Conservation (phyloP, 53 echinoderm and acorn worm genomes). For the Astropecten irregularis region DNA sequence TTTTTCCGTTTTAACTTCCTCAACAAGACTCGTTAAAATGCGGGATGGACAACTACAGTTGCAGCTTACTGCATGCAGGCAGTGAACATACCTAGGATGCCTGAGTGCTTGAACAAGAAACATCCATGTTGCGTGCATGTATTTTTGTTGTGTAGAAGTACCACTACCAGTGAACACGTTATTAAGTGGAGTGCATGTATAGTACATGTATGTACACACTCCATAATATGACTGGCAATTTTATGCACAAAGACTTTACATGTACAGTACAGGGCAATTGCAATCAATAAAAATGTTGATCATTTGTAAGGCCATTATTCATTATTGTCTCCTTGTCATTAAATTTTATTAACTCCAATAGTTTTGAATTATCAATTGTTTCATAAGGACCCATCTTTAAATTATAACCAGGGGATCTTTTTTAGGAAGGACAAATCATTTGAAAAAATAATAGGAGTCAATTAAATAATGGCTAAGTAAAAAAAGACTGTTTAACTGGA, state of each 20-base stretch:
- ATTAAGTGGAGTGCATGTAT: slow-evolving; percentile 4
- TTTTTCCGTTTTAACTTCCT: no score
- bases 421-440: no score
- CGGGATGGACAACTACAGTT: background rate
- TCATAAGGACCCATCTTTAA: no score
- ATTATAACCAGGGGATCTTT: no score
- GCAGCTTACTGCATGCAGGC: background rate
- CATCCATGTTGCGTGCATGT: background rate
- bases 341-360: no score
- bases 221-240: background rate
- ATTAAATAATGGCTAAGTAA: no score
- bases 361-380: no score
- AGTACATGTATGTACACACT: no score
- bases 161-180: background rate
- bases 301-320: no score
- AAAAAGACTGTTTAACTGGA: no score
- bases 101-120: background rate
- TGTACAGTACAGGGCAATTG: background rate
- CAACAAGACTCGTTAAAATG: background rate
- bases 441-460: no score
- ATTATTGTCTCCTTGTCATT: no score
- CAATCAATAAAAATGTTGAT: background rate
- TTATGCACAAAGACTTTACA: background rate
- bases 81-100: background rate
- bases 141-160: background rate